Percentiles rank a stretch among this genome's conserved stretches.
Evolutionary conservation across 2,797 vertebrate genomes (phyloP).

Genomic region (Neosalanx taihuensis): DNA sequence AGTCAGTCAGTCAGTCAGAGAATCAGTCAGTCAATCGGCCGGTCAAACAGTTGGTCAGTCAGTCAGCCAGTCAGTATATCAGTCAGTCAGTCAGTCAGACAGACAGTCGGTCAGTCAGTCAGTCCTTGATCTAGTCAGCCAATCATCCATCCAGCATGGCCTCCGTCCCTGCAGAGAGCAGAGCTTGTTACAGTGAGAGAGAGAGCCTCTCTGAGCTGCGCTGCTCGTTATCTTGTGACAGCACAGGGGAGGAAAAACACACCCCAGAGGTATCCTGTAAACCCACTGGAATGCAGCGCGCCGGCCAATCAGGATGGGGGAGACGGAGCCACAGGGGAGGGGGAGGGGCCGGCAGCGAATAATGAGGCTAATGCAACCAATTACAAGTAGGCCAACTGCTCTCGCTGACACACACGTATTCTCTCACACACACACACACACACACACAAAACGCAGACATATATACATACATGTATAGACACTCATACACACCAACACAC

Average conservation of each 20-base stretch:
- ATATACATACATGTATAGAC: neutral
- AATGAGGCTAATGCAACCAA: conserved; percentile 69
- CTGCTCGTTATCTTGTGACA: conserved; percentile 53
- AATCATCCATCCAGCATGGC: neutral
- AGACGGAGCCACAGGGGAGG: conserved; percentile 33
- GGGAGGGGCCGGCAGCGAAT: conserved; percentile 48
- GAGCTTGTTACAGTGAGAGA: no score
- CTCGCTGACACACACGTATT: conserved; percentile 8
- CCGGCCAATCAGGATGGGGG: conserved; percentile 51
- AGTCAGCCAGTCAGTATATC: neutral
- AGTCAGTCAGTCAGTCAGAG: neutral
- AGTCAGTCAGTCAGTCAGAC: no score
- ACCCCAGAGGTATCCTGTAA: conserved; percentile 55
- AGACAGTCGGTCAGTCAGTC: no score
- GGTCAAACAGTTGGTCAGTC: neutral
- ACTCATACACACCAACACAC: neutral
- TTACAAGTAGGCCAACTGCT: conserved; percentile 47
- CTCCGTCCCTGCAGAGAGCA: neutral
- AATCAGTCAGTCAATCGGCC: neutral
- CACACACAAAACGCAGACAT: conserved; percentile 11
- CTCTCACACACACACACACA: neutral
- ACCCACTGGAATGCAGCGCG: conserved; percentile 57
- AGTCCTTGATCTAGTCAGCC: neutral
- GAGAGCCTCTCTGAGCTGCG: neutral
- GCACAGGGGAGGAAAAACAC: conserved; percentile 33